Evolutionary conservation across 2,888 invertebrate genomes (phyloP).

Genomic region (Tetragnatha montana): DNA sequence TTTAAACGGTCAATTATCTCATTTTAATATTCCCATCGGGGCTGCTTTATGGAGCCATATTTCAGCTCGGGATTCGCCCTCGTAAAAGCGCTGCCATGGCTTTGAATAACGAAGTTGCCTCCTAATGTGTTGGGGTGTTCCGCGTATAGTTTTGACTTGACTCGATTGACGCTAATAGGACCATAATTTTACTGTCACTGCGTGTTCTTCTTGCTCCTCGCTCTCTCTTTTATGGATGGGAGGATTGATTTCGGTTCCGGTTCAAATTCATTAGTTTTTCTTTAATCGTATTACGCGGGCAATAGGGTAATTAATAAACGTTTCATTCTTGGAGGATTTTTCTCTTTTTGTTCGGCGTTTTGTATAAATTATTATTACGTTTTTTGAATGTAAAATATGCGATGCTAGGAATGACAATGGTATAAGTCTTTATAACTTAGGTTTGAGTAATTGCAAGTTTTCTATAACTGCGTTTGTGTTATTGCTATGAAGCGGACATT

Average conservation of each 20-base stretch:
- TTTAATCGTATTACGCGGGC: too few species aligned
- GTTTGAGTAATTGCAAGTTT: too few species aligned
- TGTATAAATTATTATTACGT: too few species aligned
- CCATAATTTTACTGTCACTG: slow-evolving; percentile 36
- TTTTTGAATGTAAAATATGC: too few species aligned
- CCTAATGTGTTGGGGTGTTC: slow-evolving; percentile 30
- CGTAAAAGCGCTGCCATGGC: slow-evolving; percentile 36
- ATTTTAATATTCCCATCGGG: slow-evolving; percentile 64
- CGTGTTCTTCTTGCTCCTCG: slow-evolving; percentile 29
- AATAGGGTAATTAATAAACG: too few species aligned
- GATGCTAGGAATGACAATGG: too few species aligned
- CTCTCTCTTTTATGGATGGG: slow-evolving; percentile 23
- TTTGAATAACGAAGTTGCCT: not conserved
- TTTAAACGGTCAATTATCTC: slow-evolving; percentile 67
- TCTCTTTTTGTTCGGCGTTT: too few species aligned
- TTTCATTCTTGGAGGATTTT: too few species aligned
- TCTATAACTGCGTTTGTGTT: too few species aligned
- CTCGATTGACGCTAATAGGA: slow-evolving; percentile 46
- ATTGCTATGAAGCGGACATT: too few species aligned
- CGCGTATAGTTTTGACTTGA: slow-evolving; percentile 41
- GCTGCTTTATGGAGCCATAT: slow-evolving; percentile 61
- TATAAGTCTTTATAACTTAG: too few species aligned
- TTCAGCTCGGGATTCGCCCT: slow-evolving; percentile 48
- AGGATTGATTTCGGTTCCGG: slow-evolving; percentile 21
- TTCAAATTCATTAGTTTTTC: slow-evolving; percentile 1